Conservation (phyloP, 2,888 invertebrate genomes). For the Criorhina ranunculi region DNA sequence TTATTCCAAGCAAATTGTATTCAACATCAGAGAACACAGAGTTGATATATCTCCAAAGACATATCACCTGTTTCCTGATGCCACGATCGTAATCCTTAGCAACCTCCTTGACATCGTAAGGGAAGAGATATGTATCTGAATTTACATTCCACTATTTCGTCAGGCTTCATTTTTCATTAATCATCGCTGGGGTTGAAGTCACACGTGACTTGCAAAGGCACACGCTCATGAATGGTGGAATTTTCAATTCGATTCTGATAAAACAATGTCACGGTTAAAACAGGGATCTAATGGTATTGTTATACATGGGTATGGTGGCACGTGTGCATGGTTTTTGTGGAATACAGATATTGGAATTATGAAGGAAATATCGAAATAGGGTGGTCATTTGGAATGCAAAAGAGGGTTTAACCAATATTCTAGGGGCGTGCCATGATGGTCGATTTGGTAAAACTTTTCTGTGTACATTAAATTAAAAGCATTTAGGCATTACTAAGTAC, state of each 20-base stretch:
- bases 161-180: conserved; percentile 68
- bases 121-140: conserved; percentile 1
- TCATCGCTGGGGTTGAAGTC: conserved; percentile 40
- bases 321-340: conserved; percentile 26
- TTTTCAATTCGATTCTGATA: conserved; percentile 62
- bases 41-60: conserved; percentile 29
- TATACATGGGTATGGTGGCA: conserved; percentile 1
- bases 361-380: conserved; percentile 29
- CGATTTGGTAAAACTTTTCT: conserved; percentile 22
- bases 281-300: not conserved
- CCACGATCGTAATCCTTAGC: conserved; percentile 52
- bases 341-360: conserved; percentile 23
- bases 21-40: conserved; percentile 8
- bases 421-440: not conserved
- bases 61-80: conserved; percentile 69
- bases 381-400: conserved; percentile 47
- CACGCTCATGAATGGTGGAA: conserved; percentile 49
- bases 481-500: conserved; percentile 32
- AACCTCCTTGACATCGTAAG: conserved; percentile 19
- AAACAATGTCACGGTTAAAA: conserved; percentile 48
- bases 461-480: conserved; percentile 26
- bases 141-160: conserved; percentile 54
- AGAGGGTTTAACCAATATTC: conserved; percentile 35
- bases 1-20: conserved; percentile 38
- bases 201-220: conserved; percentile 33